Conservation (phyloP, 2,888 invertebrate species). For the Volucella inanis region DNA sequence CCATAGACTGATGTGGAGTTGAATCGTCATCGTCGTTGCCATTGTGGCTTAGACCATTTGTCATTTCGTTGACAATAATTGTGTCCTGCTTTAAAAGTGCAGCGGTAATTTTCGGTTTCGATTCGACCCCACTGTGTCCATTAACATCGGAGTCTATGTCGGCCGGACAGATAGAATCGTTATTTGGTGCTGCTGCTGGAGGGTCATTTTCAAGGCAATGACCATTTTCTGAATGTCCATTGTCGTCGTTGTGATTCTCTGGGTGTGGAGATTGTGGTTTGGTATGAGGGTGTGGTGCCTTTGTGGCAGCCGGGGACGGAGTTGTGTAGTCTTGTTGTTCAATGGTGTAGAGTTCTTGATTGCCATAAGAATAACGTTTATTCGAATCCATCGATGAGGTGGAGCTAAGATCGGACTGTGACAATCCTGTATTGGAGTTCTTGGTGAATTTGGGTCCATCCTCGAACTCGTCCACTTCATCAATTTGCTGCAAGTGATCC, state of each 20-base stretch:
- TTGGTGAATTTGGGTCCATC: conserved; percentile 79
- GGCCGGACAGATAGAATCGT: conserved; percentile 39
- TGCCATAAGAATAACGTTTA: conserved; percentile 90
- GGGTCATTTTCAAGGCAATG: conserved; percentile 61
- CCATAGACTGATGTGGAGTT: conserved; percentile 44
- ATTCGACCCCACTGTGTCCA: conserved; percentile 83
- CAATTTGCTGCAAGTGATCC: conserved; percentile 80
- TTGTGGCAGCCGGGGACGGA: conserved; percentile 74
- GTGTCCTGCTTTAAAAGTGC: conserved; percentile 88
- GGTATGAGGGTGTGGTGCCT: conserved; percentile 65
- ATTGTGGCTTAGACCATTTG: conserved; percentile 79
- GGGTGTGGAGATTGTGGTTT: conserved; percentile 70
- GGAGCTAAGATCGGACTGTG: conserved; percentile 91
- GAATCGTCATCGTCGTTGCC: conserved; percentile 84
- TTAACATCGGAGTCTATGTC: conserved; percentile 80
- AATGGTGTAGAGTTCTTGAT: conserved; percentile 90
- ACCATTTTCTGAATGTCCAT: conserved; percentile 78
- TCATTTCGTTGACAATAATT: conserved; percentile 80
- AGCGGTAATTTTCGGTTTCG: conserved; percentile 88
- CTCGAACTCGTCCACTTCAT: conserved; percentile 80
- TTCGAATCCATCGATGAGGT: conserved; percentile 88
- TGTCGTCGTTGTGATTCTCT: conserved; percentile 76
- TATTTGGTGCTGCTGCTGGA: conserved; percentile 58
- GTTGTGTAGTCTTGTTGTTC: conserved; percentile 88
- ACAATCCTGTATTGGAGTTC: conserved; percentile 89